Evolutionary conservation across 2,888 invertebrate species (phyloP).

Genomic region (Drosophila demipolita): DNA sequence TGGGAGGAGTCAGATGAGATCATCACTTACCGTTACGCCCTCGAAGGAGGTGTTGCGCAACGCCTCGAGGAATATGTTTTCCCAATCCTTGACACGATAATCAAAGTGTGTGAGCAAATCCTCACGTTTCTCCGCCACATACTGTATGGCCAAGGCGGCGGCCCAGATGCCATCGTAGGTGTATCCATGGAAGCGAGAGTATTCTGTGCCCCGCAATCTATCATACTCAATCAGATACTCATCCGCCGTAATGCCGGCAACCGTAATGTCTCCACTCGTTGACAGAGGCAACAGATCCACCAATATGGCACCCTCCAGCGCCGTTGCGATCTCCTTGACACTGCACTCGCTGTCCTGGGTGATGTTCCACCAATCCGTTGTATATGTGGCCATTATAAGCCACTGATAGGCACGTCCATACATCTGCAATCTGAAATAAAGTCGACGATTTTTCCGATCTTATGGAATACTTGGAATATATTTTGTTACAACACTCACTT

Average conservation of each 20-base stretch:
- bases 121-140: slow-evolving; percentile 93
- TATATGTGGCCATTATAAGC: slow-evolving; percentile 96
- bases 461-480: not conserved
- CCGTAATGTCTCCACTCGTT: slow-evolving; percentile 93
- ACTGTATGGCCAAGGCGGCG: slow-evolving; percentile 96
- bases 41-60: slow-evolving; percentile 96
- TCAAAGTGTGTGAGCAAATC: slow-evolving; percentile 93
- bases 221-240: slow-evolving; percentile 95
- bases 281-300: slow-evolving; percentile 95
- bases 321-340: slow-evolving; percentile 89
- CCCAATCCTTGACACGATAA: slow-evolving; percentile 95
- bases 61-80: slow-evolving; percentile 93
- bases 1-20: too few species aligned
- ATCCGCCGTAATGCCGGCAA: slow-evolving; percentile 95
- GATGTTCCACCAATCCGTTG: slow-evolving; percentile 90
- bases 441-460: not conserved
- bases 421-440: slow-evolving; percentile 89
- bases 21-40: slow-evolving; percentile 90
- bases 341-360: slow-evolving; percentile 88
- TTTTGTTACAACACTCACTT: slow-evolving; percentile 85
- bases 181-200: slow-evolving; percentile 98
- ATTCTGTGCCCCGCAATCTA: slow-evolving; percentile 91
- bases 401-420: slow-evolving; percentile 97
- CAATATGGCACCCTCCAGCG: slow-evolving; percentile 94
- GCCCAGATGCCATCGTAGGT: slow-evolving; percentile 99